Evolutionary conservation across 2,797 vertebrate genomes (phyloP).

Genomic region (Allobates femoralis): DNA sequence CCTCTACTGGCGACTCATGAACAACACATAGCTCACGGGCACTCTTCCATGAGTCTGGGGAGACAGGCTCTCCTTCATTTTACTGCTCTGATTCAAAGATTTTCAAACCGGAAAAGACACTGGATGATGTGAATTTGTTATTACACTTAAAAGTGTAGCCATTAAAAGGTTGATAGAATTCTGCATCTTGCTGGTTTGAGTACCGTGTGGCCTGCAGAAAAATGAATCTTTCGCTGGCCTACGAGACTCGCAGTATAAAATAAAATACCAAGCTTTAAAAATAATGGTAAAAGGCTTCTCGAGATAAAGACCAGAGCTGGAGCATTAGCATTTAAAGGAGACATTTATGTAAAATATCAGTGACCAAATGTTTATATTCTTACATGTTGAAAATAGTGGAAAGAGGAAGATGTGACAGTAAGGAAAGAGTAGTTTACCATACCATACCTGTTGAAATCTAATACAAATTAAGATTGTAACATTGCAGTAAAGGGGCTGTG

Average conservation of each 20-base stretch:
- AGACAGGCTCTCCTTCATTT: slow-evolving; percentile 12
- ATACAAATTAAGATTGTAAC: background rate
- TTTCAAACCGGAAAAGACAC: background rate
- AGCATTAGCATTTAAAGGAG: background rate
- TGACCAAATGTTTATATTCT: background rate
- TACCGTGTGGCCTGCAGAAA: background rate
- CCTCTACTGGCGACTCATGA: slow-evolving; percentile 26
- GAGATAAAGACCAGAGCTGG: background rate
- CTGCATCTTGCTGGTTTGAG: background rate
- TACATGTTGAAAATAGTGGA: background rate
- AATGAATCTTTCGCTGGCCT: background rate
- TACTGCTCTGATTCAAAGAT: slow-evolving; percentile 4
- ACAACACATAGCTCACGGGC: slow-evolving; percentile 31
- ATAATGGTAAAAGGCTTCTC: background rate
- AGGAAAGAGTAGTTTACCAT: background rate
- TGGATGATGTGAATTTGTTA: slow-evolving; percentile 5
- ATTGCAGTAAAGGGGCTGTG: too few relatives aligned
- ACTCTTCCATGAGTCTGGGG: background rate
- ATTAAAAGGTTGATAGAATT: background rate
- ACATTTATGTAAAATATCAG: background rate
- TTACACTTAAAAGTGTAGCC: background rate
- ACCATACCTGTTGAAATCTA: background rate
- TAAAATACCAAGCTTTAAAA: background rate
- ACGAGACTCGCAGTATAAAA: background rate
- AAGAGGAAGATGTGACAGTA: background rate